phyloP scores from a whole-genome alignment of 2,113 vertebrate species.

The Seriola dumerili region DNA sequence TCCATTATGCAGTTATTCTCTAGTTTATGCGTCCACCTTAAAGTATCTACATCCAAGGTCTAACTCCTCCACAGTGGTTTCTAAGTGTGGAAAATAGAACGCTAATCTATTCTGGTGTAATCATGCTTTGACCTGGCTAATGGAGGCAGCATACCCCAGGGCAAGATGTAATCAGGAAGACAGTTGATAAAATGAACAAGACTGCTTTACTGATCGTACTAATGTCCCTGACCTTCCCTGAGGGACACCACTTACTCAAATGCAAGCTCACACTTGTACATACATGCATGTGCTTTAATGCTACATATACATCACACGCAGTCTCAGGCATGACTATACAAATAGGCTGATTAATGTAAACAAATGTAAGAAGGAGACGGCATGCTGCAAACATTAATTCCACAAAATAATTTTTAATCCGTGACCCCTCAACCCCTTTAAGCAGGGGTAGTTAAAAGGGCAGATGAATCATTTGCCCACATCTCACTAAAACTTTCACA shows the following conservation, averaged over 20 bases:
- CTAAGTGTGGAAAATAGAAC: slow-evolving; percentile 66
- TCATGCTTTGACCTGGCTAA: slow-evolving; percentile 80
- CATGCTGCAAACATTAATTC: slow-evolving; percentile 23
- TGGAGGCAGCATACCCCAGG: slow-evolving; percentile 77
- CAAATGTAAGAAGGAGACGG: slow-evolving; percentile 4
- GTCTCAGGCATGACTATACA: neutral
- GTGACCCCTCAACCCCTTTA: neutral
- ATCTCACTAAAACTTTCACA: slow-evolving; percentile 7
- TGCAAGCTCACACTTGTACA: slow-evolving; percentile 26
- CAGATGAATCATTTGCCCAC: slow-evolving; percentile 7
- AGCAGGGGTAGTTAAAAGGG: slow-evolving; percentile 4
- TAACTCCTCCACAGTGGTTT: slow-evolving; percentile 51
- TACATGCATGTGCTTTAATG: slow-evolving; percentile 27
- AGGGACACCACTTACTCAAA: slow-evolving; percentile 43
- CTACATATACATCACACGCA: slow-evolving; percentile 15
- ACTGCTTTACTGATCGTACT: slow-evolving; percentile 73
- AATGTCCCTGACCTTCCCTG: slow-evolving; percentile 77
- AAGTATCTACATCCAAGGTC: slow-evolving; percentile 53
- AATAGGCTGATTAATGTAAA: slow-evolving; percentile 30
- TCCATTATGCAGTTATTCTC: slow-evolving; percentile 8
- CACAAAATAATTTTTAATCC: slow-evolving; percentile 14
- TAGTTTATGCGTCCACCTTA: slow-evolving; percentile 50
- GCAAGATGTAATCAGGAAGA: slow-evolving; percentile 79
- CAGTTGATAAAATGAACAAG: slow-evolving; percentile 82
- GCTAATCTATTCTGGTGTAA: slow-evolving; percentile 75